Evolutionary conservation across 2,797 vertebrate species (phyloP).

Genomic region (Chaunax sp.): DNA sequence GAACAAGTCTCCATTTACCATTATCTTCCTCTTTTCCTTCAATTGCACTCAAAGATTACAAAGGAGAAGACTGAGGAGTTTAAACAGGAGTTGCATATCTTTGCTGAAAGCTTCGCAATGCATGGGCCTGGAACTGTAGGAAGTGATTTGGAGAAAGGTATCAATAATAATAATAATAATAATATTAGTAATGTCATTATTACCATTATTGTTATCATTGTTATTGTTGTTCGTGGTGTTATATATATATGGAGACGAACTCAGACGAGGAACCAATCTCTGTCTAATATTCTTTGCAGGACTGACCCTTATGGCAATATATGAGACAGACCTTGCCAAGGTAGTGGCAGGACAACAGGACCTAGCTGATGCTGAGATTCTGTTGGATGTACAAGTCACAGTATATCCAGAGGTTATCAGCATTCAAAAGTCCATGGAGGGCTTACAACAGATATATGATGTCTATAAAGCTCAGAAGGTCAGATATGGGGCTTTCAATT

Average conservation of each 20-base stretch:
- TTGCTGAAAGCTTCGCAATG: conserved; percentile 85
- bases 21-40: not conserved
- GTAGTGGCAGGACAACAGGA: conserved; percentile 84
- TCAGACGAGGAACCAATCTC: not conserved
- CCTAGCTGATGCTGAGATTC: conserved; percentile 89
- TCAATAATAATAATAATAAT: not conserved
- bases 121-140: conserved; percentile 92
- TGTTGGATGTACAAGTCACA: conserved; percentile 89
- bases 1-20: not conserved
- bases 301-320: conserved; percentile 81
- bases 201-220: not conserved
- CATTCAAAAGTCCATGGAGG: conserved; percentile 90
- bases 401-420: conserved; percentile 85
- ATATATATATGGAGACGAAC: conserved; percentile 2
- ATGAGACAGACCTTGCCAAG: conserved; percentile 86
- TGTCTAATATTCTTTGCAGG: conserved; percentile 77
- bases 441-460: conserved; percentile 88
- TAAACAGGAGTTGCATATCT: conserved; percentile 81
- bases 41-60: conserved; percentile 83
- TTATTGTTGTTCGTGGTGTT: not conserved
- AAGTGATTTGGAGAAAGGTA: conserved; percentile 92
- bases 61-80: conserved; percentile 83
- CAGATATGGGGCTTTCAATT: conserved; percentile 16
- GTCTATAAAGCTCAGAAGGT: conserved; percentile 89
- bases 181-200: no score